A percentile compares a stretch with the other conserved stretches of the same genome.
Conservation (phyloP, 2,888 invertebrate genomes). For the Thecophora atra region DNA sequence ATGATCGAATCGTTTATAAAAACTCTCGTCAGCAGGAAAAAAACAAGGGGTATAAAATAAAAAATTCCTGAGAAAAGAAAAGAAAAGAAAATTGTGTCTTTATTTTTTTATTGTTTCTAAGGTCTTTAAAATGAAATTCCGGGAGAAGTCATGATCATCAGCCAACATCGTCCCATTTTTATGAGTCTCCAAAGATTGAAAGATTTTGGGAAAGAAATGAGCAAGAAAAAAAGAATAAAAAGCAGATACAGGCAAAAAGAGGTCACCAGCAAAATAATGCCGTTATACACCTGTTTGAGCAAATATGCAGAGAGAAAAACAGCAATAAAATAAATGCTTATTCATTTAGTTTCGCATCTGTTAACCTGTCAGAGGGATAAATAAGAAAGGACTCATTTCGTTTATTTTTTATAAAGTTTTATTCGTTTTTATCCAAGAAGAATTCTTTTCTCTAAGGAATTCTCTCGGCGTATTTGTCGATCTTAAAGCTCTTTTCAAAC, state of each 20-base stretch:
- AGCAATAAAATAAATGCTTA: constrained; percentile 3
- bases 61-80: not conserved
- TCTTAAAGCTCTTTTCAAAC: too few species aligned
- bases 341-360: not conserved
- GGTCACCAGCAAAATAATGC: too few species aligned
- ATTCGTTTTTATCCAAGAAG: too few species aligned
- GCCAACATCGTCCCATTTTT: too few species aligned
- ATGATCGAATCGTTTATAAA: too few species aligned
- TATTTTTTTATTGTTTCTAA: too few species aligned
- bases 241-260: not conserved
- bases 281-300: not conserved
- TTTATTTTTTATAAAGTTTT: too few species aligned
- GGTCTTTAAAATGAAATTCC: not conserved
- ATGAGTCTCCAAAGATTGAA: not conserved
- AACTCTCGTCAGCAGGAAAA: constrained; percentile 14
- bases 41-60: constrained; percentile 9
- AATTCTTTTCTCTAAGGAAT: too few species aligned
- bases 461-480: too few species aligned
- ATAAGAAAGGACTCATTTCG: not conserved
- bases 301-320: not conserved
- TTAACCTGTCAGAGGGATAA: not conserved
- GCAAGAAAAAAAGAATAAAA: not conserved
- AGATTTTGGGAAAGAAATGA: not conserved
- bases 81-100: not conserved
- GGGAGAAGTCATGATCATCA: not conserved